Conservation (phyloP, 2,113 vertebrate species). For the Hymenochirus boettgeri region DNA sequence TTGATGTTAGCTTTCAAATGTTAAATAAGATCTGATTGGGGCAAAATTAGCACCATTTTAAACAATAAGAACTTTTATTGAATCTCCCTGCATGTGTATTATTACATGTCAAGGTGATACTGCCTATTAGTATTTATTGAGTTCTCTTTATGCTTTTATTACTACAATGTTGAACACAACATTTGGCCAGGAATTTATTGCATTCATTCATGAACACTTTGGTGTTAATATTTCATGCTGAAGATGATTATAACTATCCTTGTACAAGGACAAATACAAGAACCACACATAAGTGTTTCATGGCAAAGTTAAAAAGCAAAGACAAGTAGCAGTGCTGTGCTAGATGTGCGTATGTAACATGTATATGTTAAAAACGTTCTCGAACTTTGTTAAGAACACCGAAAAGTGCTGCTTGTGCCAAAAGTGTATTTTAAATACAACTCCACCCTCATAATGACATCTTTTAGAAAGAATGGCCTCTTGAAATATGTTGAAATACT, state of each 20-base stretch:
- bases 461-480: no score
- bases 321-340: not conserved
- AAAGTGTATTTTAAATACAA: no score
- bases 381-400: not conserved
- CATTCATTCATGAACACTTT: not conserved
- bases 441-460: no score
- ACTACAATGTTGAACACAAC: not conserved
- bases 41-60: no score
- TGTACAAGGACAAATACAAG: not conserved
- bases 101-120: no score
- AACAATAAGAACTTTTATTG: no score
- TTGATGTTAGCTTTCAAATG: no score
- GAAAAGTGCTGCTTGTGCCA: no score
- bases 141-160: not conserved
- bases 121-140: no score
- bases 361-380: not conserved
- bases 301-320: not conserved
- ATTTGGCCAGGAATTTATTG: not conserved
- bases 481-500: no score
- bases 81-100: no score
- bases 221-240: constrained; percentile 2
- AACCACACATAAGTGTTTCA: not conserved
- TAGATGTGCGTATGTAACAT: not conserved
- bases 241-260: not conserved
- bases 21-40: no score